Evolutionary conservation across 2,888 invertebrate genomes (phyloP).

Genomic region (Balanococcus diminutus): DNA sequence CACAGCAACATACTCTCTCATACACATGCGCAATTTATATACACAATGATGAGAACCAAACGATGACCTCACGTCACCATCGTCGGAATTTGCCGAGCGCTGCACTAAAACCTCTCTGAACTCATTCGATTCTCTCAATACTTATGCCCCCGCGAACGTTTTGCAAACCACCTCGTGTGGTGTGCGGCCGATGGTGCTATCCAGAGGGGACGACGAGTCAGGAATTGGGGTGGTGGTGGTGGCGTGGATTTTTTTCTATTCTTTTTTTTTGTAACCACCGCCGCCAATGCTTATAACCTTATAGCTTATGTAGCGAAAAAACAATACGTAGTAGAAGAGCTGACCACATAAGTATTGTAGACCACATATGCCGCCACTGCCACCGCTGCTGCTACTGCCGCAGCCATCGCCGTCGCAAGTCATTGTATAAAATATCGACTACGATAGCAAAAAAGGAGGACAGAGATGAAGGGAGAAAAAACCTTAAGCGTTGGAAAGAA

Average conservation of each 20-base stretch:
- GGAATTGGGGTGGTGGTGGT: neutral
- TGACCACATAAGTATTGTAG: neutral
- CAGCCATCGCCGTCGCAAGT: neutral
- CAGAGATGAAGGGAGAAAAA: neutral
- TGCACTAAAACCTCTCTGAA: neutral
- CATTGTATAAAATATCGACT: neutral
- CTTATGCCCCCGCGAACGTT: neutral
- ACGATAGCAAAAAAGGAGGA: neutral
- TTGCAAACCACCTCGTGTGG: neutral
- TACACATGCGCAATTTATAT: neutral
- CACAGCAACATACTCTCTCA: neutral
- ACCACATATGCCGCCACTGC: neutral
- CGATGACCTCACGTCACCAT: conserved; percentile 23
- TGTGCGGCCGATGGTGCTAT: neutral
- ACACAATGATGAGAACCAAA: conserved; percentile 19
- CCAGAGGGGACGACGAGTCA: neutral
- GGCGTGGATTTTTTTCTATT: neutral
- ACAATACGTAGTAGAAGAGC: conserved; percentile 2
- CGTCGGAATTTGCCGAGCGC: conserved; percentile 10
- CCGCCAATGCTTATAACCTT: too few species aligned
- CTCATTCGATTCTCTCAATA: neutral
- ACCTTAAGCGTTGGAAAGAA: too few species aligned
- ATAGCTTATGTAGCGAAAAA: neutral
- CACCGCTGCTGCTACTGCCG: neutral
- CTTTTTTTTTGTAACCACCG: neutral